Evolutionary conservation across 2,888 invertebrate species (phyloP).

Genomic region (Spilarctia lutea): DNA sequence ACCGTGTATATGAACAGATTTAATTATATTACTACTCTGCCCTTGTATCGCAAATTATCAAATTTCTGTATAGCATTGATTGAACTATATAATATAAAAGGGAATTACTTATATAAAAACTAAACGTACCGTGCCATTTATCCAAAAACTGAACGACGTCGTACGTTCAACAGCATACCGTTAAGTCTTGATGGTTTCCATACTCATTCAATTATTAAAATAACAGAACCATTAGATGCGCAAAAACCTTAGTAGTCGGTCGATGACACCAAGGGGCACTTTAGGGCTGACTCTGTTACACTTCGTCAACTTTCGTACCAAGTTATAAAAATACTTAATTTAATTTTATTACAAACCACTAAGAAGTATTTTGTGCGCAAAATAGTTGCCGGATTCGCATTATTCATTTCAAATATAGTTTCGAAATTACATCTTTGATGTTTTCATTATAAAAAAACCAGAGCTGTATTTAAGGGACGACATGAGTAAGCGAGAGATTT

Average conservation of each 20-base stretch:
- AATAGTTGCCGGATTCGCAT: slow-evolving; percentile 27
- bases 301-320: slow-evolving; percentile 67
- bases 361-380: slow-evolving; percentile 25
- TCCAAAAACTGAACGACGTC: slow-evolving; percentile 48
- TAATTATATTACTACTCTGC: slow-evolving; percentile 29
- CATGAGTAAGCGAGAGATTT: not conserved
- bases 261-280: slow-evolving; percentile 83
- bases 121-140: slow-evolving; percentile 26
- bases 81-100: not conserved
- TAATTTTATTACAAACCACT: slow-evolving; percentile 55
- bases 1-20: slow-evolving; percentile 34
- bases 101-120: slow-evolving; percentile 23
- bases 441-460: not conserved
- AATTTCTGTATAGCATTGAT: not conserved
- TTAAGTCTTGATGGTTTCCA: slow-evolving; percentile 74
- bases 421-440: slow-evolving; percentile 20
- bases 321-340: slow-evolving; percentile 60
- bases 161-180: slow-evolving; percentile 64
- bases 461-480: not conserved
- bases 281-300: slow-evolving; percentile 81
- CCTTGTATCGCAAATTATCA: slow-evolving; percentile 15
- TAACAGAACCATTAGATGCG: slow-evolving; percentile 81
- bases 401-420: slow-evolving; percentile 30
- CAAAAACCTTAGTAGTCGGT: slow-evolving; percentile 82
- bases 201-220: slow-evolving; percentile 84